A percentile compares a stretch with the other conserved stretches of the same genome.
Conservation (phyloP, 2,888 invertebrate species). For the Platynereis dumerilii region DNA sequence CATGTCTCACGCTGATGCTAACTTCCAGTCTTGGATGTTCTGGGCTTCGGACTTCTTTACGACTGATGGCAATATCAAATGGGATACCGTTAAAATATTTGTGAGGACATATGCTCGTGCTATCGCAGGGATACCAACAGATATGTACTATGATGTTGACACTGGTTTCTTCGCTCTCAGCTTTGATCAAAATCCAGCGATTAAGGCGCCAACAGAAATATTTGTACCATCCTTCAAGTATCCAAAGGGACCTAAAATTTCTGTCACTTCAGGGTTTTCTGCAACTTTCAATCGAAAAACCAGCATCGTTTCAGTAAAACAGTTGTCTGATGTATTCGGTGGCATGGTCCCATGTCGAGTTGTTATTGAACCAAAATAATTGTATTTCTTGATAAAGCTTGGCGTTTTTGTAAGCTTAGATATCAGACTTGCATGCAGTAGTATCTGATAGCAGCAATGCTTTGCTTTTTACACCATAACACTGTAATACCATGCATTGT, state of each 20-base stretch:
- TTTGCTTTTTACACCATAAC: too few species aligned
- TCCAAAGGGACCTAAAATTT: constrained; percentile 28
- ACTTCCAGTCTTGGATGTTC: constrained; percentile 50
- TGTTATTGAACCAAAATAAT: too few species aligned
- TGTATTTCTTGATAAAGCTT: too few species aligned
- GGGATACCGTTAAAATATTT: constrained; percentile 29
- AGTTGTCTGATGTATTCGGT: too few species aligned
- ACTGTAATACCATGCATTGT: too few species aligned
- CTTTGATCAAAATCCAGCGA: constrained; percentile 32
- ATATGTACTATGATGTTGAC: constrained; percentile 36
- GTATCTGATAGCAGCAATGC: too few species aligned
- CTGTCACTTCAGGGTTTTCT: too few species aligned
- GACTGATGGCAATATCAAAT: constrained; percentile 31
- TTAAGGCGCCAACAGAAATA: constrained; percentile 42
- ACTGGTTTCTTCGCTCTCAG: constrained; percentile 12
- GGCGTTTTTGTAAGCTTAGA: too few species aligned
- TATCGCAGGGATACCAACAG: constrained; percentile 39
- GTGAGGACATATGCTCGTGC: constrained; percentile 43
- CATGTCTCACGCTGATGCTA: constrained; percentile 40
- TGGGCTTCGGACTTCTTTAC: constrained; percentile 48
- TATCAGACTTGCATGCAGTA: too few species aligned
- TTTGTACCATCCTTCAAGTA: constrained; percentile 42
- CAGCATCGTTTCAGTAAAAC: too few species aligned
- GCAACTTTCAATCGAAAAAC: too few species aligned
- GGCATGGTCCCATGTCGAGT: too few species aligned